These are phyloP conservation scores for Andrena fulva DNA, from an alignment of 2,888 invertebrate species.

Conservation along the genomic window DNA sequence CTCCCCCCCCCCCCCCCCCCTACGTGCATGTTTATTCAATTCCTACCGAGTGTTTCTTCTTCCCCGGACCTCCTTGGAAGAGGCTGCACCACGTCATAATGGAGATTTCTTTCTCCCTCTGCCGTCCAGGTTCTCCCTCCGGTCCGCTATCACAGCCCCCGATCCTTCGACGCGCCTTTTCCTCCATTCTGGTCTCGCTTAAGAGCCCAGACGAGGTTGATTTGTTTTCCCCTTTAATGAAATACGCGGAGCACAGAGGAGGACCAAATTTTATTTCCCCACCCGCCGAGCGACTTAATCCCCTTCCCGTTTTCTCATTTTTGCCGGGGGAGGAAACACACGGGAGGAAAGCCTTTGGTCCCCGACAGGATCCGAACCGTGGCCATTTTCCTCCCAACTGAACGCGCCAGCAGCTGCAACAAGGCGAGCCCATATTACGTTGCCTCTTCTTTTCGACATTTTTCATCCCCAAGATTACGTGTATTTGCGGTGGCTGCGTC, in stretches of 20 bases:
- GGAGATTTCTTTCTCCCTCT: conserved; percentile 57
- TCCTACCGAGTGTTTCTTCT: conserved; percentile 57
- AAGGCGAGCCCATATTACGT: conserved; percentile 26
- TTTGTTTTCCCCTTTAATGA: conserved; percentile 48
- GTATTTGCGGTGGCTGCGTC: conserved; percentile 12
- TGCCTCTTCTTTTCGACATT: conserved; percentile 28
- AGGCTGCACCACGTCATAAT: conserved; percentile 62
- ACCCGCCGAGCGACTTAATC: not conserved
- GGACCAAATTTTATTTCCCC: conserved; percentile 32
- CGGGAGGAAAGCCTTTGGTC: conserved; percentile 17
- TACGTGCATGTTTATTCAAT: conserved; percentile 73
- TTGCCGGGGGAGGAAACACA: not conserved
- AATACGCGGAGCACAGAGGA: conserved; percentile 25
- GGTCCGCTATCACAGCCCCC: conserved; percentile 27
- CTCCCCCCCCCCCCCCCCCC: conserved; percentile 31
- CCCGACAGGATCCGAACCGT: conserved; percentile 1
- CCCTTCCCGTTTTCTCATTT: not conserved
- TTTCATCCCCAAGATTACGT: conserved; percentile 36
- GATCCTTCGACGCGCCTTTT: not conserved
- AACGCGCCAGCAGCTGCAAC: not conserved
- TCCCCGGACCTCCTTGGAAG: conserved; percentile 50
- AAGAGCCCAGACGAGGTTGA: conserved; percentile 24
- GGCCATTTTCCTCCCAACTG: conserved; percentile 13
- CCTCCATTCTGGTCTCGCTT: conserved; percentile 5
- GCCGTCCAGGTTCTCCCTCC: conserved; percentile 54